Base-by-base conservation (phyloP, 1,140 invertebrate genomes). In the Nephotettix cincticeps region DNA sequence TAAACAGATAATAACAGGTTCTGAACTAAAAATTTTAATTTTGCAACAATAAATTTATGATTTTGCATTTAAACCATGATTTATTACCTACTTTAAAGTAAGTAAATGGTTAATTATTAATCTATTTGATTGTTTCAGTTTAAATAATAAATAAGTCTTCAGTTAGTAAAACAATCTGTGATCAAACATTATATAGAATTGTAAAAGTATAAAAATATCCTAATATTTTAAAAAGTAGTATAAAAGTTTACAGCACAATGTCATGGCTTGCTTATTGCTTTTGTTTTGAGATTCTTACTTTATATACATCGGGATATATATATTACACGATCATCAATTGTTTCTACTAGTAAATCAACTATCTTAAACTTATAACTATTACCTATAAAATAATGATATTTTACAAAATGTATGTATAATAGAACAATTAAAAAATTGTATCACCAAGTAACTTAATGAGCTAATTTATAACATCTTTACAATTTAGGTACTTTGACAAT, bases 331-430 rank as follows among this genome's bases (percentile, higher is more conserved):
- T 4, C 6, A 9, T 51, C 14, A 51, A 51, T n/a, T 51, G 4
- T 21, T 19, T n/a, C 47, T 51, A 51, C 47, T 21, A 51, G 19
- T 51, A 36, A 36, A 51, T 51, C 21, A 17, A 51, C 47, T 51
- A 51, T 21, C 4, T 51, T n/a, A 19, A 51, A 51, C 47, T 51
- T 51, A 51, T 9, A 19, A 19, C 14, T 17, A 51, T 40, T 51
- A 51, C 47, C n/a, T 21, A 51, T 51, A n/a, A 19, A 51, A 51
- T 6, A n/a, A 51, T 21, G 14, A 11, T 51, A 51, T 51, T 51
- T 51, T 51, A 51, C 47, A 51, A 51, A 51, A 51, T 51, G 47
- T 51, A 51, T 51, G 19, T 51, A 51, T 19, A 51, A 51, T 51
- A 51, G 47, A 17, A 51, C 14, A 51, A 4, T 51, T 21, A 11